Evolutionary conservation across 2,797 vertebrate genomes (phyloP).

Genomic region (Xenopus petersii): DNA sequence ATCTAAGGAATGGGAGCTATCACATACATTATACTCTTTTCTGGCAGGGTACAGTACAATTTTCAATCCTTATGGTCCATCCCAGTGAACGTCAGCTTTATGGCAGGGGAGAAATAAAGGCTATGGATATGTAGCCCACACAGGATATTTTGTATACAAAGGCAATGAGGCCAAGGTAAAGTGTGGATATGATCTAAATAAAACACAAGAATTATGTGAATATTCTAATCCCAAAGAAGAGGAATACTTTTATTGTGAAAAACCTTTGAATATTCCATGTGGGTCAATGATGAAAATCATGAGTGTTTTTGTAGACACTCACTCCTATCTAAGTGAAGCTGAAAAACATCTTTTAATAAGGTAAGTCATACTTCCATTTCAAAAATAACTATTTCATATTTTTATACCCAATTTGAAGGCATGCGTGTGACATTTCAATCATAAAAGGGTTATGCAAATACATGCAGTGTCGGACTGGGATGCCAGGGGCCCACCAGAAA

Average conservation of each 20-base stretch:
- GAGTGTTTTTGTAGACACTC: slow-evolving; percentile 13
- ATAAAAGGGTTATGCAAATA: no score
- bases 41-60: slow-evolving; percentile 42
- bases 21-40: slow-evolving; percentile 54
- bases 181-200: slow-evolving; percentile 37
- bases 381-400: no score
- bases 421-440: no score
- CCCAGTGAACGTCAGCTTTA: no score
- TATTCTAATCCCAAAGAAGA: slow-evolving; percentile 50
- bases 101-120: no score
- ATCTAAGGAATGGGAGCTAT: slow-evolving; percentile 52
- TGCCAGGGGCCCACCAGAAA: no score
- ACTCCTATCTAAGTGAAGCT: neutral
- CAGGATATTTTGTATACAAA: no score
- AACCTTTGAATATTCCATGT: slow-evolving; percentile 34
- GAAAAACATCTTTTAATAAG: slow-evolving; percentile 11
- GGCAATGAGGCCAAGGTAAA: neutral
- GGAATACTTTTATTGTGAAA: slow-evolving; percentile 51
- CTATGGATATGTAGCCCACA: no score
- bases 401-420: no score
- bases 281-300: slow-evolving; percentile 28
- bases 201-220: slow-evolving; percentile 37
- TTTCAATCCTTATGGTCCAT: no score
- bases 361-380: neutral
- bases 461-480: no score